phyloP scores from a whole-genome alignment of 2,888 invertebrate genomes.

The Napeogenes inachia region DNA sequence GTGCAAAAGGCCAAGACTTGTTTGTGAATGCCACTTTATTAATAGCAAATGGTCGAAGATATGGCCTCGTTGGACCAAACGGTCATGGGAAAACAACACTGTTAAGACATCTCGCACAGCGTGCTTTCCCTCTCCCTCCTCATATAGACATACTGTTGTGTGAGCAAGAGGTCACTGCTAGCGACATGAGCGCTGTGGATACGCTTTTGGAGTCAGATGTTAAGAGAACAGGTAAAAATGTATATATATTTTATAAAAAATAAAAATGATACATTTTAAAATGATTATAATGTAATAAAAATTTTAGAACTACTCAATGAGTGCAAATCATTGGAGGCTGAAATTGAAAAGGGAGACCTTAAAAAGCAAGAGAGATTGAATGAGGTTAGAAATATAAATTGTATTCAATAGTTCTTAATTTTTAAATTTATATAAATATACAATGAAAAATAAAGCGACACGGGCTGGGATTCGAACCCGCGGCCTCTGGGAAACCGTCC shows the following conservation, averaged over 20 bases:
- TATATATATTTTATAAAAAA: not conserved
- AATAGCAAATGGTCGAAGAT: slow-evolving; percentile 95
- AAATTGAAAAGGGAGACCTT: slow-evolving; percentile 84
- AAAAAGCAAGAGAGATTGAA: slow-evolving; percentile 87
- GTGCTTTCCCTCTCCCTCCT: slow-evolving; percentile 95
- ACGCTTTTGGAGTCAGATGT: slow-evolving; percentile 96
- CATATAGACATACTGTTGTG: slow-evolving; percentile 97
- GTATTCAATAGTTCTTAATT: no score
- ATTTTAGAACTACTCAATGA: slow-evolving; percentile 83
- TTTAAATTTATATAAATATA: no score
- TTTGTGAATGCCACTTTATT: slow-evolving; percentile 96
- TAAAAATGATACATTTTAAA: not conserved
- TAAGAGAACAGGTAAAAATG: slow-evolving; percentile 81
- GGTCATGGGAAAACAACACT: slow-evolving; percentile 99
- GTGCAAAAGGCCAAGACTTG: slow-evolving; percentile 97
- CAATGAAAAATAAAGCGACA: no score
- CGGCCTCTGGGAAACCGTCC: no score
- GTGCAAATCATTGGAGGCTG: slow-evolving; percentile 87
- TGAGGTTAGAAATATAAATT: slow-evolving; percentile 71
- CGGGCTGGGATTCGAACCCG: no score
- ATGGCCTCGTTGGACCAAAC: slow-evolving; percentile 99
- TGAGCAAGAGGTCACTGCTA: slow-evolving; percentile 98
- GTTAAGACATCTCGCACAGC: slow-evolving; percentile 92
- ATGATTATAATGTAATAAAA: not conserved
- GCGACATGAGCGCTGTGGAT: slow-evolving; percentile 94